Percentiles rank a stretch among this genome's conserved stretches.
These are phyloP conservation scores for Thysanoteuthis rhombus DNA, from an alignment of 2,888 invertebrate species.

Conservation along the genomic window DNA sequence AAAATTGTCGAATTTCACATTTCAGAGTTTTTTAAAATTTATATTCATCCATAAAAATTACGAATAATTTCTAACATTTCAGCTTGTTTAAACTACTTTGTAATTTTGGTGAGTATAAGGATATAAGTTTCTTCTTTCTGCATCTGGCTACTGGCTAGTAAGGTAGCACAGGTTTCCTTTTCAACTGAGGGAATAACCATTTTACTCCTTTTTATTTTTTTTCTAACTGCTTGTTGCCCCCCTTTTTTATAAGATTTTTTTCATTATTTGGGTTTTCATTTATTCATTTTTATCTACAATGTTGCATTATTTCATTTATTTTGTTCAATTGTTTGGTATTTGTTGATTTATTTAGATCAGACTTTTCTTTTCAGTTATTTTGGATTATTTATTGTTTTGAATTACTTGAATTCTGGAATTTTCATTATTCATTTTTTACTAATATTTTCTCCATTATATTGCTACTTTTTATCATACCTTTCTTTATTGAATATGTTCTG, in stretches of 20 bases:
- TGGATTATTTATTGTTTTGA: neutral
- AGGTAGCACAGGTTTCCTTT: neutral
- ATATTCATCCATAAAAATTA: neutral
- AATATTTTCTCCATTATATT: neutral
- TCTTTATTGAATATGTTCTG: neutral
- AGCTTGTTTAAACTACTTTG: neutral
- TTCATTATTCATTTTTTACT: neutral
- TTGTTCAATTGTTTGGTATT: too few species aligned
- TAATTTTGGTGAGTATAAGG: neutral
- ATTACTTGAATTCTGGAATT: neutral
- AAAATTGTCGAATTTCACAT: neutral
- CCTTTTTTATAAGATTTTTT: too few species aligned
- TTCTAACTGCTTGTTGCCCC: too few species aligned
- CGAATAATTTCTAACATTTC: neutral
- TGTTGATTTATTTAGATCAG: too few species aligned
- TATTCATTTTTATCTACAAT: too few species aligned
- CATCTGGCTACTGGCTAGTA: neutral
- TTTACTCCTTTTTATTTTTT: too few species aligned
- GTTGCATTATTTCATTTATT: too few species aligned
- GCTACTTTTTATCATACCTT: neutral
- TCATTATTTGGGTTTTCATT: too few species aligned
- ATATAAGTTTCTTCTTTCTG: neutral
- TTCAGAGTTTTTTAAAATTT: neutral
- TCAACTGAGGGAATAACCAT: neutral
- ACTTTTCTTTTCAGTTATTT: too few species aligned